Evolutionary conservation across 2,888 invertebrate species (phyloP), one percentile per base, ranked within the genome.

Genomic region (Galeruca laticollis): DNA sequence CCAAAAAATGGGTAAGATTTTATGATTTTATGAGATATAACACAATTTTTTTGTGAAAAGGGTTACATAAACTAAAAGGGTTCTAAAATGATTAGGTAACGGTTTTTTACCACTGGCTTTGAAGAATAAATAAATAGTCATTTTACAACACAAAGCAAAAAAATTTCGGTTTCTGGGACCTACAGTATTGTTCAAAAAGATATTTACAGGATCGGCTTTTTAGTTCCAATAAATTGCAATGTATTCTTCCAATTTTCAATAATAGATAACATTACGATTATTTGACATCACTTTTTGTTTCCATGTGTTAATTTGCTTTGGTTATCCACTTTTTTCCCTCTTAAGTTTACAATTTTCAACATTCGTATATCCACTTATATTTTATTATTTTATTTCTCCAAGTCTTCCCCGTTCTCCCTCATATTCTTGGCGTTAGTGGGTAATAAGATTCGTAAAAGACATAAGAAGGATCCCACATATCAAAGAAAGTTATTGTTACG

Each of bases 41-140:
- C 8, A 47, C 47, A 47, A 8, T 3, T 47, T 47, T 47, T 47
- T 47, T 47, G 15, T 47, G 2, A 18, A 47, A 47, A 47, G 47
- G 47, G 47, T 47, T 47, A 47, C 18, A 57, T 15, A 57, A 57
- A 8, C 35, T 35, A 33, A 57, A 35, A 35, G 33, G 47, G 35
- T 18, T 9, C 35, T 18, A 57, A 61, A 56, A 68, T 61, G 43
- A 61, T 60, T 57, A 47, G 47, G 49, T 68, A 68, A 68, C 68
- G 61, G 68, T 61, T 57, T 54, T 60, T 57, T 57, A 20, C 57
- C 61, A 47, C 62, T 18, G 11, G 47, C 33, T 18, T 33, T 5
- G 13, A 54, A 26, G 21, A 31, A 11, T 33, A 54, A 33, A 56
- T 33, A 33, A 33, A 47, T 47, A 47, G 18, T 47, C 8, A 47